phyloP scores from a whole-genome alignment of 2,797 vertebrate genomes.

The Tangara arthus region DNA sequence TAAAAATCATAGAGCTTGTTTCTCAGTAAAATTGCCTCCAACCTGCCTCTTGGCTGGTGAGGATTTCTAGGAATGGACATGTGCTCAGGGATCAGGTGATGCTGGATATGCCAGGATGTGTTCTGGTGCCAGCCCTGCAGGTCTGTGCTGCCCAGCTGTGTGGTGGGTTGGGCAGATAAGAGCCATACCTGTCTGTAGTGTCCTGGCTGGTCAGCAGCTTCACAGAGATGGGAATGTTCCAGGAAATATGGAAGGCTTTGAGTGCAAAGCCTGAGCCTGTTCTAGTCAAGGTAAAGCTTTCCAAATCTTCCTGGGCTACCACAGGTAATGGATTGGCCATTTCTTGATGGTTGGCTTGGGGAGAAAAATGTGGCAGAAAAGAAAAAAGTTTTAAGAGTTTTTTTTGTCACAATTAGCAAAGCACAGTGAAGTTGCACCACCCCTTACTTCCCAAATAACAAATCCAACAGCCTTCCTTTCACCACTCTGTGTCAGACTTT shows the following conservation, averaged over 20 bases:
- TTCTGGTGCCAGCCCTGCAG: background rate
- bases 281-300: conserved; percentile 28
- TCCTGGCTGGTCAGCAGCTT: conserved; percentile 49
- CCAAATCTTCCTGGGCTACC: conserved; percentile 50
- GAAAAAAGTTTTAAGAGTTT: background rate
- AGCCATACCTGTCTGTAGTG: background rate
- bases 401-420: background rate
- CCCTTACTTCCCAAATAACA: background rate
- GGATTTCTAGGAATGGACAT: background rate
- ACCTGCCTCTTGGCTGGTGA: background rate
- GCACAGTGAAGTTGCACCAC: background rate
- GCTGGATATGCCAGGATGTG: fast-evolving
- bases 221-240: conserved; percentile 32
- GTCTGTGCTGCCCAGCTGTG: fast-evolving
- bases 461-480: background rate
- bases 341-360: background rate
- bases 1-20: background rate
- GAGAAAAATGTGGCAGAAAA: background rate
- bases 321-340: conserved; percentile 44
- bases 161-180: background rate
- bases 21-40: background rate
- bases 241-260: conserved; percentile 48
- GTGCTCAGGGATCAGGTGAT: background rate
- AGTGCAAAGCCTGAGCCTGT: conserved; percentile 39
- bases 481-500: background rate